These are phyloP conservation scores for Myotis vivesi DNA, from an alignment of 2,797 vertebrate species.

Conservation along the genomic window DNA sequence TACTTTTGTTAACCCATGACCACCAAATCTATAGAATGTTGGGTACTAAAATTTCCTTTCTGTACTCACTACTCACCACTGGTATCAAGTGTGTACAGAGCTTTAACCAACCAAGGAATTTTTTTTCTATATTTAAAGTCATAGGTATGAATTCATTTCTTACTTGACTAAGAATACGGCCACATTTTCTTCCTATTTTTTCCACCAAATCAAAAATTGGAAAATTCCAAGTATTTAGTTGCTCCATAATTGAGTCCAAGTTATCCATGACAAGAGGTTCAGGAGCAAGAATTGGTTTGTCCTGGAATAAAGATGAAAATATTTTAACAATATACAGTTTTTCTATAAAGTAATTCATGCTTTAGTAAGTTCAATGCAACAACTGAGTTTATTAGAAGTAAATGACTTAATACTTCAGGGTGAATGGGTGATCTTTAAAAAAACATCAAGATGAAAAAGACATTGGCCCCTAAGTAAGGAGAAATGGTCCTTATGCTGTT, in stretches of 20 bases:
- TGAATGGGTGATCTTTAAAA: not conserved
- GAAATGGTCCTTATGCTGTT: not conserved
- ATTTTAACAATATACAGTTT: constrained; percentile 41
- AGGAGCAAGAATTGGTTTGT: constrained; percentile 93
- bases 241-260: constrained; percentile 92
- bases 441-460: not conserved
- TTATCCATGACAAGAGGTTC: constrained; percentile 96
- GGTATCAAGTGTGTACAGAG: not conserved
- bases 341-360: not conserved
- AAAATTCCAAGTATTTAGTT: constrained; percentile 99
- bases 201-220: constrained; percentile 97
- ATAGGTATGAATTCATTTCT: constrained; percentile 66
- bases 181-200: constrained; percentile 93
- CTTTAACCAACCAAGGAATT: not conserved
- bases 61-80: not conserved
- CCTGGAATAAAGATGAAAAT: constrained; percentile 83
- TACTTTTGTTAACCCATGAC: constrained; percentile 21
- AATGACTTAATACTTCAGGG: not conserved
- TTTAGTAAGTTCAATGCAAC: constrained; percentile 19
- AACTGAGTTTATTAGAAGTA: not conserved
- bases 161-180: constrained; percentile 98
- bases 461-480: not conserved
- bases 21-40: not conserved
- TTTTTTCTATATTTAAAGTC: not conserved
- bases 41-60: not conserved